These are phyloP conservation scores for Oreohelix idahoensis DNA, from an alignment of 1,140 invertebrate species.

Conservation along the genomic window DNA sequence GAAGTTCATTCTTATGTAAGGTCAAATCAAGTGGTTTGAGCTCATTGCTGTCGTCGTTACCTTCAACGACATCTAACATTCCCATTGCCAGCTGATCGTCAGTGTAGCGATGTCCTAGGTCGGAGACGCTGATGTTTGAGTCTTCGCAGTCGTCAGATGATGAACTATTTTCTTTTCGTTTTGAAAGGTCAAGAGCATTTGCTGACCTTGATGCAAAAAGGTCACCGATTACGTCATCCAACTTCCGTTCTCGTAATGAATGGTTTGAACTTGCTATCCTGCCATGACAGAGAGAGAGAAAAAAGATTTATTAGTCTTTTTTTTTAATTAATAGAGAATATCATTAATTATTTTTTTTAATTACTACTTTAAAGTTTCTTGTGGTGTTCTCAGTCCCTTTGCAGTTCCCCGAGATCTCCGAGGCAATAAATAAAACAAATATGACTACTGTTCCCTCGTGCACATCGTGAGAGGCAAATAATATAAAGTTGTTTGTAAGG, in stretches of 20 bases:
- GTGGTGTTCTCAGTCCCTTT: no score
- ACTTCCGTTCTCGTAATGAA: not conserved
- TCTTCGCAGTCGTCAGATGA: not conserved
- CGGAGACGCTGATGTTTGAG: not conserved
- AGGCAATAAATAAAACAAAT: no score
- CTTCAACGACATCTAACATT: not conserved
- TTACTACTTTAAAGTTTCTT: no score
- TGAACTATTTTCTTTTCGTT: not conserved
- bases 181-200: constrained; percentile 27
- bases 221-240: constrained; percentile 28
- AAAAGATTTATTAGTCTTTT: no score
- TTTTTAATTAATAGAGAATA: no score
- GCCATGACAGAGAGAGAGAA: not conserved
- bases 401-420: no score
- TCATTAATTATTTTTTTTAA: no score
- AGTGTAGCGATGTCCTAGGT: not conserved
- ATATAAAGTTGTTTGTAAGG: no score
- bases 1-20: not conserved
- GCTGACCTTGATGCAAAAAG: not conserved
- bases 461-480: no score
- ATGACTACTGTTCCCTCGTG: no score
- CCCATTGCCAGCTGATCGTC: not conserved
- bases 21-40: constrained; percentile 22
- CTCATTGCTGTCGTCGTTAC: not conserved
- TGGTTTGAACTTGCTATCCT: not conserved